Evolutionary conservation across 2,113 vertebrate genomes (phyloP), one percentile per base, ranked within the genome.

Genomic region (Microtus pennsylvanicus): DNA sequence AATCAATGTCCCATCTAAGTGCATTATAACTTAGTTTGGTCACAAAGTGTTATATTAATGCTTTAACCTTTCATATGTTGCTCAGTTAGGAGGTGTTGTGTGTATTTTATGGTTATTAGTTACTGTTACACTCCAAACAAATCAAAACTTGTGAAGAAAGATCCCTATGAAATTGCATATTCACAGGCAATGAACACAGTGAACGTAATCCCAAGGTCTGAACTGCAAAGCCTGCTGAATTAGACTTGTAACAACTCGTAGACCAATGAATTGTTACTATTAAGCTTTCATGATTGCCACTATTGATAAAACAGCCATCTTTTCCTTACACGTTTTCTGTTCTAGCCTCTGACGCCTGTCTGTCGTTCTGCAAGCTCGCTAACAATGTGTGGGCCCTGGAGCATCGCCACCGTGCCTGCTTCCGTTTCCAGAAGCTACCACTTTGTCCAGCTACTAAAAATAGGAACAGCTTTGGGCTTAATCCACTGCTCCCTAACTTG

Each of bases 121-220:
- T 67, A 55, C 61, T 87, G 30, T 52, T 94, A 35, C 72, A 24
- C 1, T 86, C 90, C 58, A 93, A 90, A 72, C 55, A 76, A 89
- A 92, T 93, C 10, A 87, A 95, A 95, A 55, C 70, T 7, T 76
- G 45, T 91, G 1, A 92, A 77, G 45, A 83, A 76, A 89, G 89
- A 78, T 55, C 7, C 22, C n/a, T 45, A 3, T 67, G 24, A 92
- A 93, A 91, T 69, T 12, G 14, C 12, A 17, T 90, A 30, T 61
- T 91, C 76, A 21, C 30, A 45, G 87, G 83, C 45, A 58, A n/a
- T 19, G 24, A 94, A 76, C 9, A 30, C 26, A 55, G 35, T 93
- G n/a, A 52, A 76, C 77, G 33, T 12, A 85, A 95, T 58, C 72
- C 78, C 61, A 83, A 93, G 30, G 67, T 81, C 77, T 33, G 9